phyloP scores from a whole-genome alignment of 2,888 invertebrate genomes.

The Cosmia trapezina region DNA sequence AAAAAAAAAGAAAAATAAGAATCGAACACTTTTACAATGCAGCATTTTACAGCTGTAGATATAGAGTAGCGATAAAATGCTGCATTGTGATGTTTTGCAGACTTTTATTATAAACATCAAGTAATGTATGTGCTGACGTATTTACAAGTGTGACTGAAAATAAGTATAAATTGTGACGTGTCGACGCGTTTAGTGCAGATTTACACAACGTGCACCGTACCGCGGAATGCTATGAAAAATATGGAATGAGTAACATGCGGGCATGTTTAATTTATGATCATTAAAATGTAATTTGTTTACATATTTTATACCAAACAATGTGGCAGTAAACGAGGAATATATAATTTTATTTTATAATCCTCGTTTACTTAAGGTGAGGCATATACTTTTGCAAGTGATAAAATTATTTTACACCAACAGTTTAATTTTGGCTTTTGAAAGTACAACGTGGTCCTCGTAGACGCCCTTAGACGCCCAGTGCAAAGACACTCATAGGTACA shows the following conservation, averaged over 20 bases:
- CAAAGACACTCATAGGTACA: not conserved
- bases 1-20: not conserved
- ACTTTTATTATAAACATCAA: conserved; percentile 43
- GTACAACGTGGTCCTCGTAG: not conserved
- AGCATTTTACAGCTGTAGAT: conserved; percentile 31
- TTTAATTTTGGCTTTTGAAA: not conserved
- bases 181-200: conserved; percentile 35
- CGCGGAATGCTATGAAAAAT: conserved; percentile 8
- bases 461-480: not conserved
- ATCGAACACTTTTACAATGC: conserved; percentile 29
- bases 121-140: conserved; percentile 46
- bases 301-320: not conserved
- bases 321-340: not conserved
- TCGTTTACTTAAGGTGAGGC: too few species aligned
- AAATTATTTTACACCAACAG: not conserved
- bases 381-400: not conserved
- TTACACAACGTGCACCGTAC: conserved; percentile 18
- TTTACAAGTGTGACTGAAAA: conserved; percentile 56
- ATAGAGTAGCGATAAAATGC: conserved; percentile 19
- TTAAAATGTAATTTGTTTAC: conserved; percentile 21
- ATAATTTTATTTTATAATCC: not conserved
- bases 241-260: conserved; percentile 9
- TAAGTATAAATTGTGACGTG: conserved; percentile 43
- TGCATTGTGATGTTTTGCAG: conserved; percentile 30
- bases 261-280: conserved; percentile 20